Evolutionary conservation across 1,140 invertebrate genomes (phyloP).

Genomic region (Rhagoletis zephyria): DNA sequence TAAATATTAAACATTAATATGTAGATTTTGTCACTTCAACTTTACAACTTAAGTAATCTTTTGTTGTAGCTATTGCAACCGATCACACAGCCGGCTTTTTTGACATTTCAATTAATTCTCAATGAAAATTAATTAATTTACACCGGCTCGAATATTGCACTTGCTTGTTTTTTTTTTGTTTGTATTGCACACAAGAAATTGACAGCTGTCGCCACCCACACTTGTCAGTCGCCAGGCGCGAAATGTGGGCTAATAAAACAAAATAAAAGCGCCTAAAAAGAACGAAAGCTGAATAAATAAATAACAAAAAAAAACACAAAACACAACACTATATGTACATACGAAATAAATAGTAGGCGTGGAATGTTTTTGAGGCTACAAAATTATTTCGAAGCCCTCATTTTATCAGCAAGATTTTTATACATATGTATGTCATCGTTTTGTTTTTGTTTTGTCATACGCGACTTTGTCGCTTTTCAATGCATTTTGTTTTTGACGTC

Average conservation of each 20-base stretch:
- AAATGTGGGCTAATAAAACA: not conserved
- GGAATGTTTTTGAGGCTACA: not conserved
- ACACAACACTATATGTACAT: not conserved
- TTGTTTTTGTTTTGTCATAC: not conserved
- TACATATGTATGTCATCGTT: not conserved
- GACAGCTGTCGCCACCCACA: conserved; percentile 28
- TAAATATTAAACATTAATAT: not conserved
- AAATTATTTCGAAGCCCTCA: not conserved
- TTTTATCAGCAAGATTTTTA: not conserved
- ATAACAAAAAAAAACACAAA: not conserved
- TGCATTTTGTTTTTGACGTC: not conserved
- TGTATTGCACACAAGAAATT: conserved; percentile 16
- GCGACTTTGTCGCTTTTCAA: not conserved
- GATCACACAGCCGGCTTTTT: not conserved
- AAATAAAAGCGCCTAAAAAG: not conserved
- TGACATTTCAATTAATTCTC: not conserved
- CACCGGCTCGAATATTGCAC: not conserved
- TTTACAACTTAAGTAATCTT: conserved; percentile 19
- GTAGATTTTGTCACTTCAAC: conserved; percentile 14
- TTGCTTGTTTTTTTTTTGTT: not conserved
- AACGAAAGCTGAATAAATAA: too few relatives aligned
- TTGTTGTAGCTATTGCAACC: not conserved
- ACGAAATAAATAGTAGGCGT: not conserved
- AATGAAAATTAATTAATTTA: not conserved
- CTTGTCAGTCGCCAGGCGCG: not conserved